Conservation (phyloP, 2,113 vertebrate species). For the Pyxicephalus adspersus region DNA sequence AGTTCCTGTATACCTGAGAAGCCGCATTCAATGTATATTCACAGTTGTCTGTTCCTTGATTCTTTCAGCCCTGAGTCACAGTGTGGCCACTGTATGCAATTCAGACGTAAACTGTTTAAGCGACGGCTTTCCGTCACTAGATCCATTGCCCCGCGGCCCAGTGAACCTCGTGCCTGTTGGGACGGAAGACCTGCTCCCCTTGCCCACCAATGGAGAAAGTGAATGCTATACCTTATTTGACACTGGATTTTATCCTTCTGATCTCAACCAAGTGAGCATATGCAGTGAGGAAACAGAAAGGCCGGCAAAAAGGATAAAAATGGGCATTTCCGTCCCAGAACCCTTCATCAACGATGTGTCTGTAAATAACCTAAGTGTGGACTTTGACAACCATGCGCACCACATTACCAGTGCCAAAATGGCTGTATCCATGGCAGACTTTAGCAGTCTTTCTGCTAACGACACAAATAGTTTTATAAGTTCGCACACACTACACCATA, state of each 20-base stretch:
- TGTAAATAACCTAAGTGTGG: slow-evolving; percentile 87
- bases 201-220: slow-evolving; percentile 85
- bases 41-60: slow-evolving; percentile 52
- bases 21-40: not conserved
- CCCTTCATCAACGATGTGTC: slow-evolving; percentile 93
- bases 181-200: slow-evolving; percentile 85
- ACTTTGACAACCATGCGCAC: slow-evolving; percentile 89
- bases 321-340: slow-evolving; percentile 86
- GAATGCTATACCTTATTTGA: slow-evolving; percentile 97
- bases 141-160: slow-evolving; percentile 83
- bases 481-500: slow-evolving; percentile 86
- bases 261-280: slow-evolving; percentile 81
- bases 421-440: slow-evolving; percentile 96
- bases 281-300: slow-evolving; percentile 91
- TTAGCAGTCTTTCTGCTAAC: slow-evolving; percentile 84
- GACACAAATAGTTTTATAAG: slow-evolving; percentile 90
- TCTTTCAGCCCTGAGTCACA: slow-evolving; percentile 86
- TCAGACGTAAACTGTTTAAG: slow-evolving; percentile 86
- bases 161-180: slow-evolving; percentile 84
- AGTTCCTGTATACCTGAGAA: not conserved
- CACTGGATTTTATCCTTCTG: slow-evolving; percentile 92
- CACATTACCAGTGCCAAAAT: slow-evolving; percentile 95
- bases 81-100: slow-evolving; percentile 87
- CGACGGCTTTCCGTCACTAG: slow-evolving; percentile 84
- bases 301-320: slow-evolving; percentile 92